Conservation (phyloP, 2,113 vertebrate genomes). For the Piaya cayana region DNA sequence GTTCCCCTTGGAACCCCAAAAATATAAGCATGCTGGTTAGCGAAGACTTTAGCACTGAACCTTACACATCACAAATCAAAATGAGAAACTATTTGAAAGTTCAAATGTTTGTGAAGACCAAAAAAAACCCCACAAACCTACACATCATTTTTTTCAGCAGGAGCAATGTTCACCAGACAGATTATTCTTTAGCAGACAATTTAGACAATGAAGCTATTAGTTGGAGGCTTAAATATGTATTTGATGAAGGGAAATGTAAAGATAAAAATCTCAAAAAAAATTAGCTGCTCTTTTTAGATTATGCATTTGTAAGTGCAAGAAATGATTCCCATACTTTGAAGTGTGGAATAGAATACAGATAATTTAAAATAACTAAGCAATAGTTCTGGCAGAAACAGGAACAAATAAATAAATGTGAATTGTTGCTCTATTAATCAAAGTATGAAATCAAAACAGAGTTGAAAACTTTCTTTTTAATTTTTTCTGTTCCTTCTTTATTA, state of each 20-base stretch:
- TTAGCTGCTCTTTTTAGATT: not conserved
- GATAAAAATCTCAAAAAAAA: not conserved
- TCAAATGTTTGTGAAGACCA: not conserved
- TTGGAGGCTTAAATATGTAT: not conserved
- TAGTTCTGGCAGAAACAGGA: not conserved
- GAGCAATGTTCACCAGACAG: not conserved
- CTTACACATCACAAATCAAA: slow-evolving; percentile 29
- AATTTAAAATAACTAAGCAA: not conserved
- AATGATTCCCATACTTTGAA: not conserved
- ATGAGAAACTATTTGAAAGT: slow-evolving; percentile 36
- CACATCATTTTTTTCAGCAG: not conserved
- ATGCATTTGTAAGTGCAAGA: not conserved
- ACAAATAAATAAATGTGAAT: not conserved
- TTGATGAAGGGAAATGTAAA: slow-evolving; percentile 6
- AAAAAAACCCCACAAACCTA: not conserved
- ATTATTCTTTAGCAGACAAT: not conserved
- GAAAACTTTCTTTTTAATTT: not conserved
- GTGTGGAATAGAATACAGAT: not conserved
- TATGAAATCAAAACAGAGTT: not conserved
- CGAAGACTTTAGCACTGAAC: slow-evolving; percentile 2
- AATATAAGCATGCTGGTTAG: not conserved
- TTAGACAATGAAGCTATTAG: not conserved
- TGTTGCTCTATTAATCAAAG: not conserved
- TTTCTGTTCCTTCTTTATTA: not conserved
- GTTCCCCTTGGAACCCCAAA: not conserved